These are phyloP conservation scores for Mesorhabditis spiculigera DNA, from an alignment of 2,888 invertebrate species.

Conservation along the genomic window DNA sequence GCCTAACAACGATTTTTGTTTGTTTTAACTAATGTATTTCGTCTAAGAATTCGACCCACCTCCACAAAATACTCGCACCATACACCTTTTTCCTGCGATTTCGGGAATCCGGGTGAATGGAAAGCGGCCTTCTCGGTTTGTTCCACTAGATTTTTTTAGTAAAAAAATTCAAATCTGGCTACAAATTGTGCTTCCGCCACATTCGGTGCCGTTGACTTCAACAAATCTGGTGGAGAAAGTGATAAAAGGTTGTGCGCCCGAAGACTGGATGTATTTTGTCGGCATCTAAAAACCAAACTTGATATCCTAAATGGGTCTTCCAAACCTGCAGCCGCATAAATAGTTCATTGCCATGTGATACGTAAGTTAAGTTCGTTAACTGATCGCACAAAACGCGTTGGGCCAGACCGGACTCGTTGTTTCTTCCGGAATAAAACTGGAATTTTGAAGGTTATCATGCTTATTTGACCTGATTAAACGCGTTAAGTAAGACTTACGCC, in stretches of 20 bases:
- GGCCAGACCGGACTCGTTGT: background rate
- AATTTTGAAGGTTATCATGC: background rate
- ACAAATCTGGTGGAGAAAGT: slow-evolving; percentile 21
- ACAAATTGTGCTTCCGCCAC: slow-evolving; percentile 26
- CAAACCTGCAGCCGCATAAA: background rate
- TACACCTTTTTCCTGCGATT: slow-evolving; percentile 28
- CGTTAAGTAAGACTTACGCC: background rate
- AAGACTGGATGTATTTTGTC: background rate
- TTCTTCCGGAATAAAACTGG: slow-evolving; percentile 1
- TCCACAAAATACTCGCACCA: slow-evolving; percentile 42
- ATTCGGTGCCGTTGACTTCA: slow-evolving; percentile 21
- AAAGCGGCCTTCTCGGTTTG: slow-evolving; percentile 13
- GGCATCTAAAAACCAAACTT: background rate
- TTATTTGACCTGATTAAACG: background rate
- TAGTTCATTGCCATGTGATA: background rate
- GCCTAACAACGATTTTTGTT: too few species aligned
- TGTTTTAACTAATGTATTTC: too few species aligned
- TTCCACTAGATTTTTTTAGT: slow-evolving; percentile 19
- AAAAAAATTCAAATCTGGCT: background rate
- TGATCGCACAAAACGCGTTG: background rate
- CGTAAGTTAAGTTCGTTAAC: background rate
- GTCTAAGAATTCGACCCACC: slow-evolving; percentile 1
- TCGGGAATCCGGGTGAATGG: slow-evolving; percentile 27
- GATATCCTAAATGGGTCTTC: background rate
- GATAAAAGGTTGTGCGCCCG: slow-evolving; percentile 18